These are phyloP conservation scores for Nomia melanderi DNA, from an alignment of 1,140 invertebrate species.

Conservation along the genomic window DNA sequence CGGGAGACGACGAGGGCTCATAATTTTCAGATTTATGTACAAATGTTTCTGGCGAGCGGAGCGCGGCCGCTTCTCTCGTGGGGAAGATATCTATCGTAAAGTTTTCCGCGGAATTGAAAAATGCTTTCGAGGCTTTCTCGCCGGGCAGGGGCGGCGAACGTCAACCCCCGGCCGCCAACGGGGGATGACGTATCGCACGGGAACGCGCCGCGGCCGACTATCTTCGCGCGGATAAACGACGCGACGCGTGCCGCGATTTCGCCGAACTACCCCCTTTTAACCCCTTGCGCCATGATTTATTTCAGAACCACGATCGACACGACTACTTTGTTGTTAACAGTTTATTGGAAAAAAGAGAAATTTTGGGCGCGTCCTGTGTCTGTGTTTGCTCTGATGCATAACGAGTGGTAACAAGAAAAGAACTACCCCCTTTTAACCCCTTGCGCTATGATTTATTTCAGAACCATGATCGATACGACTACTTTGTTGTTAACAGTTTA, in stretches of 20 bases:
- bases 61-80: conserved; percentile 38
- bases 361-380: too few relatives aligned
- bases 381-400: too few relatives aligned
- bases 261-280: too few relatives aligned
- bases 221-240: conserved; percentile 36
- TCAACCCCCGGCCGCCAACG: conserved; percentile 1
- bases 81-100: conserved; percentile 78
- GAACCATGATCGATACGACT: too few relatives aligned
- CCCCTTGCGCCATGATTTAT: too few relatives aligned
- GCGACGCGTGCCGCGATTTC: not conserved
- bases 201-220: conserved; percentile 3
- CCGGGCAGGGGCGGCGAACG: conserved; percentile 17
- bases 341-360: too few relatives aligned
- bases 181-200: conserved; percentile 42
- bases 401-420: too few relatives aligned
- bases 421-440: too few relatives aligned
- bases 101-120: conserved; percentile 79
- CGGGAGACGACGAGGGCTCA: conserved; percentile 56
- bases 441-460: too few relatives aligned
- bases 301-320: too few relatives aligned
- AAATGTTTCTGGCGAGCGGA: conserved; percentile 73
- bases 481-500: too few relatives aligned
- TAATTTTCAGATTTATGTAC: conserved; percentile 81
- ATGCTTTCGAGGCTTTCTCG: conserved; percentile 69
- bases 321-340: too few relatives aligned